Base-by-base conservation (phyloP, 2,888 invertebrate species). In the Bedellia somnulentella region DNA sequence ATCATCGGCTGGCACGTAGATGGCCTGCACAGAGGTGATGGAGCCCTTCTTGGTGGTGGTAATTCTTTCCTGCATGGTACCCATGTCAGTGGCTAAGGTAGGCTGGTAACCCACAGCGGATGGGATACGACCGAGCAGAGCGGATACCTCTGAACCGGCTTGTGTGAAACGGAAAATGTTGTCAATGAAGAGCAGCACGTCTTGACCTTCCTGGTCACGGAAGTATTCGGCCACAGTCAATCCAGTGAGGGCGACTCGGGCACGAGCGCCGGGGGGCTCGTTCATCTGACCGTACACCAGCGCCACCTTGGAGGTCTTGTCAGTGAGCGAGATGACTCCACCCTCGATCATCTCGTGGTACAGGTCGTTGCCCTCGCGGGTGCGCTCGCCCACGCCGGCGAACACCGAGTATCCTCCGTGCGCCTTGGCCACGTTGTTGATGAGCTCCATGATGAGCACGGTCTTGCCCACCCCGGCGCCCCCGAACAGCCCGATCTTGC, bases 271-370 rank as follows among this genome's bases (percentile, higher is more conserved):
- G 34, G 95, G 95, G 24, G 95, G 95, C 75, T 96, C 95, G 61
- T 96, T 95, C 95, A 95, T 95, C 78, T 95, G 95, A 27, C 95
- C 95, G 50, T 93, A 96, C 40, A 95, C 94, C 34, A 95, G 82
- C 0, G 93, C 86, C 55, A 93, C 93, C 76, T 96, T 96, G 5
- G 94, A 95, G 16, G 85, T 85, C 57, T 90, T 88, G 57, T 92
- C 92, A 48, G 87, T 90, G 8, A 95, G 77, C 17, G 91, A 91
- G 57, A 95, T 94, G 42, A 95, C 95, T 50, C 92, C 92, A 31
- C 87, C 85, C 61, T 93, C 93, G 66, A 94, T 95, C 95, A 96
- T 96, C 77, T 96, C 95, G 62, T 92, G 88, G 66, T 95, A 96
- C 45, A 96, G 80, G 78, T 96, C 95, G 58, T 96, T 96, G 33